These are phyloP conservation scores for Amphimallon solstitiale DNA, from an alignment of 2,888 invertebrate species.

Conservation along the genomic window DNA sequence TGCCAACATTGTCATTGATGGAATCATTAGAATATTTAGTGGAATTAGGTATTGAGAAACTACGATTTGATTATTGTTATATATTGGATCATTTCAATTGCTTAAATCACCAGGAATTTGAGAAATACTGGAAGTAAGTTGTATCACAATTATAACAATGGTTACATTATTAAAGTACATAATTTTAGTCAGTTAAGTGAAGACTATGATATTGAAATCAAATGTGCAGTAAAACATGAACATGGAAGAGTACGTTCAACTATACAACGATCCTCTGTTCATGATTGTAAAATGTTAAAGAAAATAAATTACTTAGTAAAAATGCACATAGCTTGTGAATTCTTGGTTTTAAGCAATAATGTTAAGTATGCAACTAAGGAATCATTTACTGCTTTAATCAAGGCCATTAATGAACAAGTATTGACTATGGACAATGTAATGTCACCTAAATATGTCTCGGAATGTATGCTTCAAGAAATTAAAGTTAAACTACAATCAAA, in stretches of 20 bases:
- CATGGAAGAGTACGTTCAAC: conserved; percentile 10
- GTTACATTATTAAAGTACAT: background rate
- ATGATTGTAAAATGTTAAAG: background rate
- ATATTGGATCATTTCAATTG: conserved; percentile 46
- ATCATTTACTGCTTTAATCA: conserved; percentile 5
- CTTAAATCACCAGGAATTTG: conserved; percentile 37
- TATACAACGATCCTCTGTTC: conserved; percentile 1
- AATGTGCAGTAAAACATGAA: too few species aligned
- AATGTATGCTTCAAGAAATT: conserved; percentile 21
- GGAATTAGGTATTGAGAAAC: conserved; percentile 54
- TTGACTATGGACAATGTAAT: background rate
- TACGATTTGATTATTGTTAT: conserved; percentile 51
- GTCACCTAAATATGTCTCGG: background rate
- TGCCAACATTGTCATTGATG: conserved; percentile 42
- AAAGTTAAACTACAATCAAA: conserved; percentile 10
- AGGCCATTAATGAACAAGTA: conserved; percentile 6
- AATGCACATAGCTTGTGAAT: conserved; percentile 21
- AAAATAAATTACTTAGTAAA: conserved; percentile 19
- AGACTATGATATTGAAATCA: background rate
- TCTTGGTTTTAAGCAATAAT: conserved; percentile 3
- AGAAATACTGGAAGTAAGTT: conserved; percentile 44
- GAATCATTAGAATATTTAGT: conserved; percentile 52
- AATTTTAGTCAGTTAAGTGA: background rate
- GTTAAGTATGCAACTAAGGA: background rate
- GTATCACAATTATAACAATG: background rate